phyloP scores from a whole-genome alignment of 2,113 vertebrate genomes.

The Phodopus roborovskii region DNA sequence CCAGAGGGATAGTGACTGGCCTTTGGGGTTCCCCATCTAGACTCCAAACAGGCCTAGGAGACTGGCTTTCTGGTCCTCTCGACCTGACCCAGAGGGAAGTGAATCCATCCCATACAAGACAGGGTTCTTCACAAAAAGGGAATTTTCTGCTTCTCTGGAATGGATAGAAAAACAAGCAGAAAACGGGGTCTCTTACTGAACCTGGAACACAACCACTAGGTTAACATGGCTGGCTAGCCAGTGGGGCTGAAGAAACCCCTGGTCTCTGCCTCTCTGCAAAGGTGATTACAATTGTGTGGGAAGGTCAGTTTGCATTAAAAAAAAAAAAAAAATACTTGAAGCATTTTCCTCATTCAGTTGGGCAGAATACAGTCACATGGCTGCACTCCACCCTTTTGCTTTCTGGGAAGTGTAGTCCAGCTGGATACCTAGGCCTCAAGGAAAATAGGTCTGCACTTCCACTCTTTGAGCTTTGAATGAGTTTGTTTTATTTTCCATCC shows the following conservation, averaged over 20 bases:
- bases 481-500: background rate
- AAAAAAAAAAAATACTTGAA: background rate
- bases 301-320: background rate
- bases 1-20: background rate
- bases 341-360: background rate
- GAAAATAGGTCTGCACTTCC: background rate
- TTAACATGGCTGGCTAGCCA: background rate
- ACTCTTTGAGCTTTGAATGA: background rate
- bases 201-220: background rate
- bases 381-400: background rate
- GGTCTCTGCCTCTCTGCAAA: background rate
- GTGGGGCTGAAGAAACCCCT: background rate
- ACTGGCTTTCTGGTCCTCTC: background rate
- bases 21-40: background rate
- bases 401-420: constrained; percentile 62
- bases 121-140: background rate
- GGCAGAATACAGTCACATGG: background rate
- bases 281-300: background rate
- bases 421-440: background rate
- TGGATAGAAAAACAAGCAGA: background rate
- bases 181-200: background rate
- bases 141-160: background rate
- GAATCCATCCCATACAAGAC: background rate
- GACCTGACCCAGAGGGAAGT: background rate
- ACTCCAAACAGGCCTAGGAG: background rate